Evolutionary conservation across 2,797 vertebrate species (phyloP), one percentile per base, ranked within the genome.

Genomic region (Eurystomus glaucurus): DNA sequence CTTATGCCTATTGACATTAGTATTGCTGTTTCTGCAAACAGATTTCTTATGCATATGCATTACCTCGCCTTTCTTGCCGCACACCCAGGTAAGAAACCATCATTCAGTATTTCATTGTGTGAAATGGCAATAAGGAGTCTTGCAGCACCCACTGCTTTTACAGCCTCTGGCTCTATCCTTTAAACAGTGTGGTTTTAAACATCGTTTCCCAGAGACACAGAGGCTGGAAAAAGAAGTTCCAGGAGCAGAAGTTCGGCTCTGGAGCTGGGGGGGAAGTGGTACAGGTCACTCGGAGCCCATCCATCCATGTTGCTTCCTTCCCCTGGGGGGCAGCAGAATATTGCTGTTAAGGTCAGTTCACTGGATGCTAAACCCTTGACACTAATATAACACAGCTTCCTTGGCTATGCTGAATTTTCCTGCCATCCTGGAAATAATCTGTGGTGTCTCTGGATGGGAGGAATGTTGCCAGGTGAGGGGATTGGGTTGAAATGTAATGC

Each of bases 261-360:
- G 18, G 69, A 91, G 11, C 51, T n/a, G 22, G 12, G 18, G 54
- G 1, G 57, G 52, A 71, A 66, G 39, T n/a, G 31, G 35, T 43
- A 7, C 35, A 39, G 92, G 85, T 82, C 71, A 72, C 43, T 20
- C 1, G 0, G 37, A 92, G 46, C 64, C 65, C 83, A 74, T 78
- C 25, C 81, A 72, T 71, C 9, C 69, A 54, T 95, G 51, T 97
- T 90, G 54, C 45, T 96, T 96, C 75, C 88, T 96, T 95, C 96
- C 97, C 97, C 96, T 97, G 93, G 97, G 78, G 96, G 97, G 96
- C 96, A 97, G 97, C 95, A 97, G 79, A 97, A 93, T 97, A 75
- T 96, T 97, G 95, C 96, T 91, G 62, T 93, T 95, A 79, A 96
- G 74, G 83, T 86, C 85, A 91, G 64, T 61, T 94, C 81, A 25